Evolutionary conservation across 2,113 vertebrate genomes (phyloP).

Genomic region (Glaucomys volans): DNA sequence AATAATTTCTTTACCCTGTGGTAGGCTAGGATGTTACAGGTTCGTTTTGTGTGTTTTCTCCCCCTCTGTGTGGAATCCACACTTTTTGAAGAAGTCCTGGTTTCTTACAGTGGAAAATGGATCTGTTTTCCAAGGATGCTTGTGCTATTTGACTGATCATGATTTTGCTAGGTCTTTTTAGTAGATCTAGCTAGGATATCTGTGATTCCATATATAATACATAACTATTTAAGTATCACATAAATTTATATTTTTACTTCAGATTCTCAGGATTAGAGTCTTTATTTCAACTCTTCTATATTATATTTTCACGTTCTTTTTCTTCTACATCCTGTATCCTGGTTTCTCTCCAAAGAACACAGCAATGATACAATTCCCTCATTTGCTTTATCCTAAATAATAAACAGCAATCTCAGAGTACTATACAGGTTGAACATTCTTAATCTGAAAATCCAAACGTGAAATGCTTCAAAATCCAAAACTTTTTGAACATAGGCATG

Average conservation of each 20-base stretch:
- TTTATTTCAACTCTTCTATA: not conserved
- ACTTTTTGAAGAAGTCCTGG: not conserved
- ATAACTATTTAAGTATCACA: not conserved
- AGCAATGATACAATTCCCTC: not conserved
- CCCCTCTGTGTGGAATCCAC: not conserved
- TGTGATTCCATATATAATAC: not conserved
- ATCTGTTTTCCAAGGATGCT: not conserved
- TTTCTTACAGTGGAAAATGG: not conserved
- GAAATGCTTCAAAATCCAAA: not conserved
- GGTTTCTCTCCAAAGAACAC: not conserved
- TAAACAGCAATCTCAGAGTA: not conserved
- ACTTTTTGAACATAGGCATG: not conserved
- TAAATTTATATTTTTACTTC: not conserved
- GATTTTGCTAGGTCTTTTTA: not conserved
- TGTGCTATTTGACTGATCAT: not conserved
- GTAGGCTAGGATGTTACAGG: not conserved
- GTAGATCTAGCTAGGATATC: not conserved
- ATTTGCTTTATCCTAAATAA: not conserved
- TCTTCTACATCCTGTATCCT: not conserved
- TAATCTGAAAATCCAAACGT: not conserved
- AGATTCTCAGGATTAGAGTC: not conserved
- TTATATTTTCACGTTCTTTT: not conserved
- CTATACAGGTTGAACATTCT: not conserved
- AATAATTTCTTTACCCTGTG: not conserved
- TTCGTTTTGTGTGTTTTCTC: not conserved